A percentile compares a stretch with the other conserved stretches of the same genome.
Conservation (phyloP, 2,797 vertebrate species). For the Danio kyathit region DNA sequence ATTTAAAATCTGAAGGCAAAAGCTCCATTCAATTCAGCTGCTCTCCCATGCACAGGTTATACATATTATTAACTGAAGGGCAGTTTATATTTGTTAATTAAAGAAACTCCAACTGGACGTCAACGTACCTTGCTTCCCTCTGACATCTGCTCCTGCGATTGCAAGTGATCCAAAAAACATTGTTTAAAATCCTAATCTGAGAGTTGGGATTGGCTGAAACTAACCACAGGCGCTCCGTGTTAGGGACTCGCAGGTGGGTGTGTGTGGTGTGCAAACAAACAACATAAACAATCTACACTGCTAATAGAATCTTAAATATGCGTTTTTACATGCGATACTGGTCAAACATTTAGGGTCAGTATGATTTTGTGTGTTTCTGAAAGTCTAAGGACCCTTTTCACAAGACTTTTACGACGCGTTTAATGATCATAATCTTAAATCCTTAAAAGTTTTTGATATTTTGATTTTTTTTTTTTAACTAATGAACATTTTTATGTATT, state of each 20-base stretch:
- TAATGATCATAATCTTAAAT: no score
- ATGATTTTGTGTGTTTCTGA: neutral
- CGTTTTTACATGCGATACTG: neutral
- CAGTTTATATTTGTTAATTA: slow-evolving; percentile 73
- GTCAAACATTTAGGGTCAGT: neutral
- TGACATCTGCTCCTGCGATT: slow-evolving; percentile 84
- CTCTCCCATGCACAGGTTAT: slow-evolving; percentile 66
- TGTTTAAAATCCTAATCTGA: slow-evolving; percentile 77
- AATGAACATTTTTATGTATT: no score
- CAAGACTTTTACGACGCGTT: no score
- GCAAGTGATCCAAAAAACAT: slow-evolving; percentile 84
- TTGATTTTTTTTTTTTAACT: no score
- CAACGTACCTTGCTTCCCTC: slow-evolving; percentile 84
- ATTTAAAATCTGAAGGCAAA: slow-evolving; percentile 42
- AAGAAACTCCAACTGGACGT: slow-evolving; percentile 52
- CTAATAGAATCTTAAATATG: neutral
- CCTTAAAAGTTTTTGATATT: no score
- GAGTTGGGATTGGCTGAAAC: slow-evolving; percentile 31
- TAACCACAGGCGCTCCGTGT: slow-evolving; percentile 43
- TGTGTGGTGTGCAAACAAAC: slow-evolving; percentile 27
- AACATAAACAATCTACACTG: neutral
- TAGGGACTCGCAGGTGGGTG: slow-evolving; percentile 43
- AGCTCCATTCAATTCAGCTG: slow-evolving; percentile 70
- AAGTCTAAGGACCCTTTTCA: neutral
- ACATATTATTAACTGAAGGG: slow-evolving; percentile 65